Percentiles rank a stretch among this genome's conserved stretches.
Evolutionary conservation across 2,888 invertebrate species (phyloP).

Genomic region (Halictus ligatus): DNA sequence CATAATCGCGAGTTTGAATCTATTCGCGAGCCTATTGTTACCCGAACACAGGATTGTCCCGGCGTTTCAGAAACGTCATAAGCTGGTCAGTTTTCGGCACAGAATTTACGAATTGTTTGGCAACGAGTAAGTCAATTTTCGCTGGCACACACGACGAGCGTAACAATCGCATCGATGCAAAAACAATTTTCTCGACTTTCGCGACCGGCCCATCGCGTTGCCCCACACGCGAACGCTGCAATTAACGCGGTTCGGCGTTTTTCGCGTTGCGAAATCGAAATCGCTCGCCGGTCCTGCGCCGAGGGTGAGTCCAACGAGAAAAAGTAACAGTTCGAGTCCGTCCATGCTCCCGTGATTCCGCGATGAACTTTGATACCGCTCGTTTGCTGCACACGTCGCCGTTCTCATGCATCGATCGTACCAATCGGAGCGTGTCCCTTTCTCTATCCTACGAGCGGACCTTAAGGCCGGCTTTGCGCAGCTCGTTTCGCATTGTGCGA

Average conservation of each 20-base stretch:
- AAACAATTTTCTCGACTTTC: slow-evolving; percentile 1
- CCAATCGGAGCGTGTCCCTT: slow-evolving; percentile 55
- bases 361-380: slow-evolving; percentile 39
- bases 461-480: slow-evolving; percentile 33
- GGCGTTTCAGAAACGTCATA: no score
- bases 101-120: no score
- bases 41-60: no score
- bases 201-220: slow-evolving; percentile 9
- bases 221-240: slow-evolving; percentile 4
- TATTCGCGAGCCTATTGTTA: no score
- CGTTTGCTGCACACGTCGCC: slow-evolving; percentile 12
- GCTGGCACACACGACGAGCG: no score
- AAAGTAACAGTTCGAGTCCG: background rate
- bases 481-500: background rate
- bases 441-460: slow-evolving; percentile 27
- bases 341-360: slow-evolving; percentile 12
- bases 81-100: no score
- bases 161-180: background rate
- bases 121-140: no score
- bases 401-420: slow-evolving; percentile 47
- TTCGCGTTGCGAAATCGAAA: slow-evolving; percentile 7
- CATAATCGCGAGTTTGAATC: no score
- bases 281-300: slow-evolving; percentile 5
- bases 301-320: slow-evolving; percentile 12
- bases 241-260: slow-evolving; percentile 19